Evolutionary conservation across 2,888 invertebrate genomes (phyloP).

Genomic region (Falcaria lacertinaria): DNA sequence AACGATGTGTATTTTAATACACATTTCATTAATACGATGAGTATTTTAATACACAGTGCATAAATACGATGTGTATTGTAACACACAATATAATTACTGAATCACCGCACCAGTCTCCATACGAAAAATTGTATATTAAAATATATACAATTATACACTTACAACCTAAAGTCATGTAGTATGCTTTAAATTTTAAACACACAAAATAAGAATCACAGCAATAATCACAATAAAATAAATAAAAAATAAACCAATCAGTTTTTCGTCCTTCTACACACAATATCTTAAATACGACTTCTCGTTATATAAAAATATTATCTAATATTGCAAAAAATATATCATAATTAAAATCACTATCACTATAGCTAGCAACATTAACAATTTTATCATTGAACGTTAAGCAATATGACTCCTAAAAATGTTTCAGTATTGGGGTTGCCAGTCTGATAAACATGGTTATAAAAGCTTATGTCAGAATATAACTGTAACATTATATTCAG

Average conservation of each 20-base stretch:
- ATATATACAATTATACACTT: constrained; percentile 34
- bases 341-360: constrained; percentile 52
- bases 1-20: no score
- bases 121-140: constrained; percentile 34
- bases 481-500: no score
- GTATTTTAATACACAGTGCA: no score
- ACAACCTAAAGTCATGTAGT: constrained; percentile 10
- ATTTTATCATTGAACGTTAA: constrained; percentile 60
- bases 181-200: constrained; percentile 28
- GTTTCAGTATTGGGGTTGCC: constrained; percentile 49
- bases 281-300: constrained; percentile 58
- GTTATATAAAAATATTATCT: constrained; percentile 61
- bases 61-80: no score
- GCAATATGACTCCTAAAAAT: constrained; percentile 67
- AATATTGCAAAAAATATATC: constrained; percentile 62
- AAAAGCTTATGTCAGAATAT: constrained; percentile 11
- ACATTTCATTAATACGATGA: no score
- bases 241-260: constrained; percentile 26
- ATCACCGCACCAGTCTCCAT: constrained; percentile 46
- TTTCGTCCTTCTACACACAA: constrained; percentile 20
- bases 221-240: constrained; percentile 52
- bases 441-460: constrained; percentile 25
- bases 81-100: constrained; percentile 6
- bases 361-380: constrained; percentile 72
- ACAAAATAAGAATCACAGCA: constrained; percentile 62